Conservation (phyloP, 2,888 invertebrate species). For the Melanostoma mellinum region DNA sequence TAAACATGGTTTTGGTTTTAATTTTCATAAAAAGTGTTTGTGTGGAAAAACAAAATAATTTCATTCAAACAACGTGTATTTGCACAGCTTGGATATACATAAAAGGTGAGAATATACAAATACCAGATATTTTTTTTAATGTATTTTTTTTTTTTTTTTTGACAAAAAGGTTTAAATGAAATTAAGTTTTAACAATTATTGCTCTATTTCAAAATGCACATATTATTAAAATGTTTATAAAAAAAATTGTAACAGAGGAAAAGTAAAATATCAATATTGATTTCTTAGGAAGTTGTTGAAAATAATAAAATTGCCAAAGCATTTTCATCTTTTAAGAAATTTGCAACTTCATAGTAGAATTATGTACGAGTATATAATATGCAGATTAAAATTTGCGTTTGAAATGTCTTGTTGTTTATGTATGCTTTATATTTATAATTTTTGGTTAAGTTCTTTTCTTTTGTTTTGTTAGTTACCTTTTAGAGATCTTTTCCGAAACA, state of each 20-base stretch:
- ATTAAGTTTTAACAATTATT: constrained; percentile 58
- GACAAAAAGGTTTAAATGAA: constrained; percentile 54
- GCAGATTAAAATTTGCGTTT: constrained; percentile 66
- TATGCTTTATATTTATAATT: constrained; percentile 74
- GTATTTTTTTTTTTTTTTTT: neutral
- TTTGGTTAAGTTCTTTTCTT: constrained; percentile 73
- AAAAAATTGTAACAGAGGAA: constrained; percentile 54
- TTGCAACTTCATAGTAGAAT: constrained; percentile 69
- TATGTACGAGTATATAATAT: constrained; percentile 22
- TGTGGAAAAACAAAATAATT: constrained; percentile 22
- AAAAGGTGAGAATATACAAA: constrained; percentile 57
- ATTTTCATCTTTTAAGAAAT: constrained; percentile 57
- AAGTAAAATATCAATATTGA: constrained; percentile 50
- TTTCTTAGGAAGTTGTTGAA: constrained; percentile 60
- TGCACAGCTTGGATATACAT: constrained; percentile 45
- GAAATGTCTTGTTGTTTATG: constrained; percentile 69
- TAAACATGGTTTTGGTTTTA: constrained; percentile 10
- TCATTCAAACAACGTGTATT: constrained; percentile 51
- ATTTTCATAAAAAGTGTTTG: constrained; percentile 23
- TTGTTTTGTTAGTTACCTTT: constrained; percentile 90
- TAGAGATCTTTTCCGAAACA: constrained; percentile 98
- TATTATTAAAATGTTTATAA: constrained; percentile 56
- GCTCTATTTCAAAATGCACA: constrained; percentile 70
- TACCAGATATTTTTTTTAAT: constrained; percentile 39
- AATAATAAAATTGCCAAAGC: constrained; percentile 67